phyloP scores from a whole-genome alignment of 2,888 invertebrate species.

The Lydus trimaculatus region DNA sequence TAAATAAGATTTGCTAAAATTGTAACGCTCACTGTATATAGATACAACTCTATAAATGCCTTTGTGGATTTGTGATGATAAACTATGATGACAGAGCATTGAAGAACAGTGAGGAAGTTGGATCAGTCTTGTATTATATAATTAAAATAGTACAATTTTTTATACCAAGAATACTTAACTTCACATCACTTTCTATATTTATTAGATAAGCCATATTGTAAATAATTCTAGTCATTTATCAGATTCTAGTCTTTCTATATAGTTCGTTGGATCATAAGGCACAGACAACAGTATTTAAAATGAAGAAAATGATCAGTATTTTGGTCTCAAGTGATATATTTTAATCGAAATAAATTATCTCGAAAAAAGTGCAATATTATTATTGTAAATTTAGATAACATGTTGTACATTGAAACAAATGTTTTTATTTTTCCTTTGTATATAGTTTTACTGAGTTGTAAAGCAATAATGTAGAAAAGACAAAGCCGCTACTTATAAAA shows the following conservation, averaged over 20 bases:
- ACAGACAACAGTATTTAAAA: constrained; percentile 54
- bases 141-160: constrained; percentile 58
- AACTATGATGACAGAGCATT: constrained; percentile 7
- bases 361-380: constrained; percentile 54
- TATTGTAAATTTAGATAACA: constrained; percentile 54
- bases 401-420: constrained; percentile 36
- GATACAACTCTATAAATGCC: constrained; percentile 11
- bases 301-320: constrained; percentile 57
- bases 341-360: constrained; percentile 44
- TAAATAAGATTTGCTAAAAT: background rate
- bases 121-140: constrained; percentile 42
- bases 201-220: constrained; percentile 34
- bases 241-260: constrained; percentile 47
- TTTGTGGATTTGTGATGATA: constrained; percentile 17
- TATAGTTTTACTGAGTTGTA: constrained; percentile 40
- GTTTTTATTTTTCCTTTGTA: constrained; percentile 29
- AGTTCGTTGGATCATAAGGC: constrained; percentile 45
- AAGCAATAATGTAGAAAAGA: constrained; percentile 43
- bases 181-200: constrained; percentile 42
- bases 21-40: background rate
- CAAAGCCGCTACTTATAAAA: constrained; percentile 9
- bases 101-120: background rate
- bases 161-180: constrained; percentile 51
- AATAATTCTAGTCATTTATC: constrained; percentile 38
- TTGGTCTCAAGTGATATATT: constrained; percentile 54